Evolutionary conservation across 2,888 invertebrate genomes (phyloP), one percentile per base, ranked within the genome.

Genomic region (Gari tellinella): DNA sequence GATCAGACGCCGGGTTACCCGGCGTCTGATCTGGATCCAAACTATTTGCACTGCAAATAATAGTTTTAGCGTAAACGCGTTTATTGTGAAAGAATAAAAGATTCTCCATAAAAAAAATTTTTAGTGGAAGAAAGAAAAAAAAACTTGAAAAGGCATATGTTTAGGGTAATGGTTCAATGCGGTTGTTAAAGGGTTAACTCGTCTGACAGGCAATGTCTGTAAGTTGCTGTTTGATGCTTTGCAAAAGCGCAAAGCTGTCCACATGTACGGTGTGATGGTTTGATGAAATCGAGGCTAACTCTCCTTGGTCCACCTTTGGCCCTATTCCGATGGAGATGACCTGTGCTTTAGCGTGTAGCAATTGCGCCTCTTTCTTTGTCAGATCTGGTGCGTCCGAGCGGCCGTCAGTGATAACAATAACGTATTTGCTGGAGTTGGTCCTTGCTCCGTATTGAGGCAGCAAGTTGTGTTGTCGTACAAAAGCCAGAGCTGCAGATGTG

Each of bases 341-440:
- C 15, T 69, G 60, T 12, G 74, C 79, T 7, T 38, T 25, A 1
- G 48, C 40, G 21, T 81, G 77, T 10, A 83, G 64, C 0, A 49
- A 55, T 0, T 49, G 17, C 10, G 83, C 81, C 19, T 81, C 80
- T 12, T 46, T 21, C 19, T 65, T 61, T 10, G 83, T 83, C 1
- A 38, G 51, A 21, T 62, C 60, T 23, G 75, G 73, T 43, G 78
- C 66, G 38, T 66, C 66, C 2, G 83, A 83, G 8, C 75, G 68
- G 17, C 83, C 83, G 21, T 83, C 80, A 0, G 84, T 81, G 14
- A 91, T 88, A 0, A 82, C 75, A 31, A 86, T 79, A 0, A 76
- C 83, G 55, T 67, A 89, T 81, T 73, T 83, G 41, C 74, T 52
- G 2, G 80, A 67, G 58, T 76, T 73, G 25, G 41, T 10, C 2